Conservation (phyloP, 2,113 vertebrate species). For the Castor canadensis region DNA sequence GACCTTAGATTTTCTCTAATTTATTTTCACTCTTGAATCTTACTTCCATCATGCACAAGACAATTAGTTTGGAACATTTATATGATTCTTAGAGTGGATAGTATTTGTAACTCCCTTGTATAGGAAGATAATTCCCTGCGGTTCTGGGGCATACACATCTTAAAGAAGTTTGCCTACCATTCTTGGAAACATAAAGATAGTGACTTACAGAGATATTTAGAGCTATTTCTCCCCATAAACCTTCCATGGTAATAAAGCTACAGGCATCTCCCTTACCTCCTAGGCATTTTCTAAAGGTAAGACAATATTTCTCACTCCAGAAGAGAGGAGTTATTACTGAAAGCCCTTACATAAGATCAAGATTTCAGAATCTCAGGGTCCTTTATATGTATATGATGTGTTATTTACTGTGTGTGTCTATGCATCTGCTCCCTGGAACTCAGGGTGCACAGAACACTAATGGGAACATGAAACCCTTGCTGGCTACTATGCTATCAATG, state of each 20-base stretch:
- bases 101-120: rapidly evolving
- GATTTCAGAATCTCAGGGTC: background rate
- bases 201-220: background rate
- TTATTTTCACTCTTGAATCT: background rate
- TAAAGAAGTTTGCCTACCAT: background rate
- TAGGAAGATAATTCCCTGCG: background rate
- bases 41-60: background rate
- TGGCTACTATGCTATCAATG: background rate
- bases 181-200: background rate
- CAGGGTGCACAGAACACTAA: background rate
- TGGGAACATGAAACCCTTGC: background rate
- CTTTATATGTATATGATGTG: background rate
- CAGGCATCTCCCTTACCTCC: background rate
- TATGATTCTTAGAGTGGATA: background rate
- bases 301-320: background rate
- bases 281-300: background rate
- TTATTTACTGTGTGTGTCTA: background rate
- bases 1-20: background rate
- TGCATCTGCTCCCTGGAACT: rapidly evolving
- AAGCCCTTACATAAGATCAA: background rate
- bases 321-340: background rate
- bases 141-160: background rate
- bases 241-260: background rate
- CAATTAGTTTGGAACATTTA: background rate
- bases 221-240: background rate